Percentiles rank a stretch among this genome's conserved stretches.
phyloP scores from a whole-genome alignment of 2,888 invertebrate species.

The Drosophila putrida region DNA sequence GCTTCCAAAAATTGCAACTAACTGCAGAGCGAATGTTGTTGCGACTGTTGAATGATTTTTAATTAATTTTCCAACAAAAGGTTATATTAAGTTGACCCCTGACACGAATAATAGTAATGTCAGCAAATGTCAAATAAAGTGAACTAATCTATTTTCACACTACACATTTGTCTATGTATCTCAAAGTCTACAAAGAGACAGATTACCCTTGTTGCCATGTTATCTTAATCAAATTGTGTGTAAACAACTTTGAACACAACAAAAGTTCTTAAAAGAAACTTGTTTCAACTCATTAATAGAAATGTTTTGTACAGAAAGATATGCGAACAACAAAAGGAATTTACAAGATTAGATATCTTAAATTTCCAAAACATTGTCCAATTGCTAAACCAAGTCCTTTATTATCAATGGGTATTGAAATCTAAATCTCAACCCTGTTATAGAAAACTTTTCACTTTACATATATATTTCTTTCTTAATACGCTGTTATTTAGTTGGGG shows the following conservation, averaged over 20 bases:
- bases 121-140: constrained; percentile 14
- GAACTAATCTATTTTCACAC: constrained; percentile 1
- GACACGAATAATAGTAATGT: constrained; percentile 7
- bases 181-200: not conserved
- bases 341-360: too few species aligned
- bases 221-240: constrained; percentile 9
- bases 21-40: constrained; percentile 42
- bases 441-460: constrained; percentile 7
- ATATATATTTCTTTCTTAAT: constrained; percentile 5
- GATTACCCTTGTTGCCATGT: not conserved
- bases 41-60: constrained; percentile 53
- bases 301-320: not conserved
- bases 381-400: not conserved
- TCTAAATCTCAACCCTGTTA: not conserved
- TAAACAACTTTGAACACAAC: not conserved
- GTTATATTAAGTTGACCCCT: constrained; percentile 47
- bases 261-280: constrained; percentile 2
- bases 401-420: not conserved
- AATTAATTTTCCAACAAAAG: constrained; percentile 60
- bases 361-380: too few species aligned
- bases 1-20: constrained; percentile 42
- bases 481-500: constrained; percentile 10
- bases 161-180: not conserved
- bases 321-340: too few species aligned
- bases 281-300: not conserved